Base-by-base conservation (phyloP, 2,797 vertebrate genomes). In the Phylloscopus collybita region DNA sequence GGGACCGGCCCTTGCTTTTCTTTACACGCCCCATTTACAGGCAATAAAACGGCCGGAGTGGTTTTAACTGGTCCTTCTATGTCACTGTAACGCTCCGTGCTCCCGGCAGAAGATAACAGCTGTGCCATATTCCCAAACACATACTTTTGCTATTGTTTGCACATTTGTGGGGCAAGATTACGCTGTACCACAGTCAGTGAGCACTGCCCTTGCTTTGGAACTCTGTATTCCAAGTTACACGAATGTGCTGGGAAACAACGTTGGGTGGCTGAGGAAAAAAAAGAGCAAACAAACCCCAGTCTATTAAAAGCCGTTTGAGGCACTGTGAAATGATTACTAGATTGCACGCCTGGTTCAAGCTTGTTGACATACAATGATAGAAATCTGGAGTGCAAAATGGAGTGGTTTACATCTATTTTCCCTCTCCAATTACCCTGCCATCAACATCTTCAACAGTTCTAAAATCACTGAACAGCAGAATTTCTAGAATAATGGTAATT, bases 71-170 rank as follows among this genome's bases (percentile, higher is more conserved):
- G 85, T 66, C 16, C 4, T 80, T 92, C 90, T 22, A 21, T 85
- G 96, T 80, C 88, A 87, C 34, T 78, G 95, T 25, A 95, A 94
- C 38, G 83, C 86, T 96, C 67, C 60, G 83, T 90, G 94, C 96
- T 78, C 88, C 90, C 65, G 23, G 78, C 65, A 92, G 78, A n/a
- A 92, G 96, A 82, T 92, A 95, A 83, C 96, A 97, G 96, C 96
- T 96, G 96, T 22, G 88, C 86, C 90, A 53, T 91, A 92, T 95
- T 96, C 95, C 92, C 86, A 92, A 92, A 95, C 96, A 96, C 96
- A 74, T 87, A 92, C 69, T 96, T 95, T 56, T 85, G 96, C 95
- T 94, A 87, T 97, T 96, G 96, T 95, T 92, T 96, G 95, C 95
- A 89, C 92, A 76, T 93, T 92, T 75, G 74, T 56, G 81, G 80